These are phyloP conservation scores for Crocodylus rhombifer DNA, from an alignment of 2,797 vertebrate species.

Conservation along the genomic window DNA sequence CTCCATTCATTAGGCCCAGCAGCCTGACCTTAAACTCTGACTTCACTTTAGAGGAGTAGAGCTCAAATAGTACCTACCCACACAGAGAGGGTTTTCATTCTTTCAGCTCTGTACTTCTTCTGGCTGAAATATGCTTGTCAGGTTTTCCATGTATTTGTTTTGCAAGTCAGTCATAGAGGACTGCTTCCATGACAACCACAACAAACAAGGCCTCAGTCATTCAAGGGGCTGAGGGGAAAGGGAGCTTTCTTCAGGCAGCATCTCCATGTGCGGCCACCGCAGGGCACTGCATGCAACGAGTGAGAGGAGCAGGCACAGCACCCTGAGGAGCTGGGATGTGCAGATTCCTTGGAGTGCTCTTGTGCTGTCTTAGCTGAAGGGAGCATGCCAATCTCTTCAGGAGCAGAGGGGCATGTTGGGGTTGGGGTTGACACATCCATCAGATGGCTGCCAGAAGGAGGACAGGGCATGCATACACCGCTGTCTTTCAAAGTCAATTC, in stretches of 20 bases:
- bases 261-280: background rate
- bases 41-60: background rate
- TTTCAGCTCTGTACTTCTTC: background rate
- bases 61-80: background rate
- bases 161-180: background rate
- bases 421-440: slow-evolving; percentile 55
- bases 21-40: background rate
- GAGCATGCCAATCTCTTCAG: slow-evolving; percentile 67
- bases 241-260: background rate
- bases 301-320: background rate
- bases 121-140: background rate
- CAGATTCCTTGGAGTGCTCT: background rate
- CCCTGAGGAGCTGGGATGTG: background rate
- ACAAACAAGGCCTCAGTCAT: background rate
- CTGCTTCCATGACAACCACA: slow-evolving; percentile 16
- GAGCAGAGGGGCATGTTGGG: slow-evolving; percentile 54
- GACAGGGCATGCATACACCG: background rate
- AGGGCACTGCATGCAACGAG: background rate
- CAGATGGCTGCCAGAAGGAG: slow-evolving; percentile 53
- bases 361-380: background rate
- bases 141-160: background rate
- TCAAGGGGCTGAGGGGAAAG: background rate
- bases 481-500: slow-evolving; percentile 18
- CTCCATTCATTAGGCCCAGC: background rate
- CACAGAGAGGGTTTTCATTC: background rate